These are phyloP conservation scores for Dascyllus trimaculatus DNA, from an alignment of 2,113 vertebrate species.

Conservation along the genomic window DNA sequence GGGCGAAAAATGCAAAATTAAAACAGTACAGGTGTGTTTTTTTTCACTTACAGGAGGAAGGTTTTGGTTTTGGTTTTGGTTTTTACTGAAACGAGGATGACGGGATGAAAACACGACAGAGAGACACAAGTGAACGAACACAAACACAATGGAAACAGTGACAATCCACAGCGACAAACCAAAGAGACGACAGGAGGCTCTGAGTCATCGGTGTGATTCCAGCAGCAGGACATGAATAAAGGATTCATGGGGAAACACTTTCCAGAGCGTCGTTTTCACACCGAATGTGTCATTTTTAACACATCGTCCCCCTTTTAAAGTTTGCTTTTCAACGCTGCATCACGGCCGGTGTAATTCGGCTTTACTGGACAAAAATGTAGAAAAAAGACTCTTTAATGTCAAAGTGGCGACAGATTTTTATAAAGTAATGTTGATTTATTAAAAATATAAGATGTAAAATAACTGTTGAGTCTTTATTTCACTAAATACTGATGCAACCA, in stretches of 20 bases:
- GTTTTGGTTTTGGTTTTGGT: conserved; percentile 66
- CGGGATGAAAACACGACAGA: conserved; percentile 55
- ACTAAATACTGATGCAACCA: no score
- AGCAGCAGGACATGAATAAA: conserved; percentile 11
- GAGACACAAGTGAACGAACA: conserved; percentile 58
- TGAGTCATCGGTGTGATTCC: conserved; percentile 6
- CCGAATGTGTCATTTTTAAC: not conserved
- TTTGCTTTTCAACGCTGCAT: no score
- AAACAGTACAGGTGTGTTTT: conserved; percentile 14
- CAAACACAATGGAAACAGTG: conserved; percentile 37
- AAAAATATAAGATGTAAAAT: no score
- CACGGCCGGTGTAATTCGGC: no score
- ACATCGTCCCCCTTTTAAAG: not conserved
- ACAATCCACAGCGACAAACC: not conserved
- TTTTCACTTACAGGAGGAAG: conserved; percentile 69
- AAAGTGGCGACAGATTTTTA: no score
- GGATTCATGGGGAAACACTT: conserved; percentile 27
- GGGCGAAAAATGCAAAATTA: conserved; percentile 16
- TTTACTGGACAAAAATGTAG: no score
- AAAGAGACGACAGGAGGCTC: not conserved
- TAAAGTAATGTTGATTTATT: no score
- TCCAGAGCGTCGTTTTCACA: not conserved
- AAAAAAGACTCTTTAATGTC: no score
- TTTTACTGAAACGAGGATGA: conserved; percentile 68
- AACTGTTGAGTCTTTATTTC: no score